Percentiles rank a stretch among this genome's conserved stretches.
Conservation (phyloP, 2,888 invertebrate genomes). For the Salticus scenicus region DNA sequence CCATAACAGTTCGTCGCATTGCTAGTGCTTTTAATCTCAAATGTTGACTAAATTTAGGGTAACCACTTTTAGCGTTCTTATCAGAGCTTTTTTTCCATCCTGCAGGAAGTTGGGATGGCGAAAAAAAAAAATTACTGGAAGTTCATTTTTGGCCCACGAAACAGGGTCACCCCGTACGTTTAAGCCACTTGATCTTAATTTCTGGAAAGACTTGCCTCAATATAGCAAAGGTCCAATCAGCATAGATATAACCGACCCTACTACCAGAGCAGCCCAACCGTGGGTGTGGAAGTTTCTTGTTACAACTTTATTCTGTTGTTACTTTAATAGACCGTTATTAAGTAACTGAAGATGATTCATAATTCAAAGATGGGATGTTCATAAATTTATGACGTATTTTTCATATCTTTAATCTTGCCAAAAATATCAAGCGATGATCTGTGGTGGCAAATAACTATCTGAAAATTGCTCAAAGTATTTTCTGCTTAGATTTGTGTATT, state of each 20-base stretch:
- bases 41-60: background rate
- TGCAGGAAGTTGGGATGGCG: background rate
- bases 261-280: background rate
- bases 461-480: too few relatives aligned
- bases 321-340: background rate
- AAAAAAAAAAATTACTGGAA: background rate
- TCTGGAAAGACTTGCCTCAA: background rate
- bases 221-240: background rate
- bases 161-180: conserved; percentile 2
- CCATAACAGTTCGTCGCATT: too few relatives aligned
- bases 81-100: background rate
- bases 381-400: too few relatives aligned
- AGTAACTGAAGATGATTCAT: background rate
- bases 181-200: conserved; percentile 17
- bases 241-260: background rate
- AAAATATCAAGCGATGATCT: too few relatives aligned
- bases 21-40: background rate
- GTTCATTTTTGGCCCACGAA: conserved; percentile 15
- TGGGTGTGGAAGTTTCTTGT: conserved; percentile 1
- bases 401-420: too few relatives aligned
- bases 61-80: conserved; percentile 6
- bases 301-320: background rate
- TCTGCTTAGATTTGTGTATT: too few relatives aligned
- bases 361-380: background rate
- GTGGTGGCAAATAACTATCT: too few relatives aligned